Conservation (phyloP, 1,140 invertebrate species). For the Chionoecetes opilio region DNA sequence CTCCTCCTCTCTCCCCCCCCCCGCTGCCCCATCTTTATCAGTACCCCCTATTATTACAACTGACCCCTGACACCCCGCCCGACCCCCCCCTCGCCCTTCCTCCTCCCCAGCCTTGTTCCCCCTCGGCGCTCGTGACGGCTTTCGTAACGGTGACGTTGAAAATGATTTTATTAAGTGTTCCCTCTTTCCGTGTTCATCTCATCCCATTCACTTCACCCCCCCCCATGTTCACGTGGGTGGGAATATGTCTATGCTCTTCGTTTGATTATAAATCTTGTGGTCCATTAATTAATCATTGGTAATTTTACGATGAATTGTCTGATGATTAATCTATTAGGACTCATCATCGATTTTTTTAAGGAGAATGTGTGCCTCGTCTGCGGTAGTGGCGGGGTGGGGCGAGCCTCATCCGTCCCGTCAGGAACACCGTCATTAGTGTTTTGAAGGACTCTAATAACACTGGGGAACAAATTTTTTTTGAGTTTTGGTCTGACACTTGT, state of each 20-base stretch:
- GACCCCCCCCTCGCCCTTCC: too few species aligned
- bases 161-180: background rate
- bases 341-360: background rate
- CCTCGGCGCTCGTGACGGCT: background rate
- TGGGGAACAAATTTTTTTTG: too few species aligned
- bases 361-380: background rate
- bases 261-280: background rate
- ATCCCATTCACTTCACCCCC: background rate
- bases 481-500: too few species aligned
- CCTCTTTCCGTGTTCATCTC: background rate
- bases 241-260: background rate
- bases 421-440: background rate
- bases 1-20: too few species aligned
- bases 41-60: too few species aligned
- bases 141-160: background rate
- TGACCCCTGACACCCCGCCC: too few species aligned
- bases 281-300: background rate
- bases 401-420: background rate
- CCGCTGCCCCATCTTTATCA: too few species aligned
- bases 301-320: background rate
- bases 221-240: background rate
- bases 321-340: background rate
- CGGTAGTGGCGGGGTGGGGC: background rate
- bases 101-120: background rate
- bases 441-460: background rate